Evolutionary conservation across 2,113 vertebrate species (phyloP), one percentile per base, ranked within the genome.

Genomic region (Telmatochromis sp.): DNA sequence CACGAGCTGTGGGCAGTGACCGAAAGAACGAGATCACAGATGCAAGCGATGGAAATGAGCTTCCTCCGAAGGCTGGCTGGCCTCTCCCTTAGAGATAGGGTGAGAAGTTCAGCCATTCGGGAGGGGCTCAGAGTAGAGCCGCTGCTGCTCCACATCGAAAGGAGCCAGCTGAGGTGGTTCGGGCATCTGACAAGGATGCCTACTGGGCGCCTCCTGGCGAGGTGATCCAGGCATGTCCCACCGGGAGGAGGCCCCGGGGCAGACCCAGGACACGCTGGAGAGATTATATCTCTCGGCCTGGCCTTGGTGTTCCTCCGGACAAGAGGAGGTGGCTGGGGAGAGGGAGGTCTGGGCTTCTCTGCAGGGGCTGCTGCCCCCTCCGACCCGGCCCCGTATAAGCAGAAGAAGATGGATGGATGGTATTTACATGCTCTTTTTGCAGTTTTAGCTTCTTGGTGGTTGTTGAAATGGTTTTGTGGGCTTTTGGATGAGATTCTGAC

Each of bases 171-270:
- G 55, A 31, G 55, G 55, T 4, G 55, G 55, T 31, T 58, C 0
- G 1, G 55, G 26, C 7, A 58, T 58, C 26, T 58, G 55, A 17
- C 14, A 31, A 58, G 55, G 26, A 58, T 9, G 55, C 13, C 55
- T 1, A 11, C 53, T 55, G 53, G 21, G 0, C 1, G 5, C 7
- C 55, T 28, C 55, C 13, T 15, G 11, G 55, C 0, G 3, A 15
- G 23, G 23, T 58, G 13, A 0, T 57, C 2, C 2, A 0, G 13
- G 55, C 7, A 58, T 0, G 7, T 57, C 55, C 23, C 55, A 57
- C 55, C 1, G 2, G 23, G 13, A 57, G 23, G 4, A 57, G 23
- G 2, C 55, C 12, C 4, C 2, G 21, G 4, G 12, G 21, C 54
- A 55, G 21, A 26, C 54, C 7, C 55, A 58, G 23, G 55, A 9